Percentiles rank a stretch among this genome's conserved stretches.
Evolutionary conservation across 2,113 vertebrate species (phyloP).

Genomic region (Stegostoma tigrinum): DNA sequence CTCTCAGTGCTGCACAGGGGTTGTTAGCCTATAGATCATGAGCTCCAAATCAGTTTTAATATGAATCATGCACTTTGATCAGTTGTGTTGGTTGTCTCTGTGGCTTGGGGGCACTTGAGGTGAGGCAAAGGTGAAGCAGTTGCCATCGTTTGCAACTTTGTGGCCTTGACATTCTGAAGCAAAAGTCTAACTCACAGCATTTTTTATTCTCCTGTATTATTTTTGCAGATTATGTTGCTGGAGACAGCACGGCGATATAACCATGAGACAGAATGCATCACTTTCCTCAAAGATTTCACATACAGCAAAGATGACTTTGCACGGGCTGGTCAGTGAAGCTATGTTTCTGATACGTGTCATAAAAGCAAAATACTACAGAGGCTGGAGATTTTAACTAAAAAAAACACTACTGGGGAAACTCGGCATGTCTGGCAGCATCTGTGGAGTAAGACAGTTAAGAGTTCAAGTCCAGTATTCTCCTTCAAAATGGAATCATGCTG

Average conservation of each 20-base stretch:
- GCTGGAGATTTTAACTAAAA: too few relatives aligned
- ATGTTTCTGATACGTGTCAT: too few relatives aligned
- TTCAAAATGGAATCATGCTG: too few relatives aligned
- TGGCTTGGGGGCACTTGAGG: neutral
- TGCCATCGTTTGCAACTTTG: neutral
- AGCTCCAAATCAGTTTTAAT: neutral
- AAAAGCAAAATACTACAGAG: too few relatives aligned
- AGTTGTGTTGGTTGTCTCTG: neutral
- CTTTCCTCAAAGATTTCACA: conserved; percentile 61
- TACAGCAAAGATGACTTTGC: conserved; percentile 64
- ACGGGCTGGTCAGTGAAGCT: conserved; percentile 48
- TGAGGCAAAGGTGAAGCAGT: neutral
- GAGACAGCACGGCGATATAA: conserved; percentile 60
- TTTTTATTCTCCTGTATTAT: neutral
- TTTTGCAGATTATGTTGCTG: conserved; percentile 55
- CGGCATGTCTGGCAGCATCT: too few relatives aligned
- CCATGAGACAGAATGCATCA: conserved; percentile 58
- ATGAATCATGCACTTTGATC: neutral
- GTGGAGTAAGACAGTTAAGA: too few relatives aligned
- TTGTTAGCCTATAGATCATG: neutral
- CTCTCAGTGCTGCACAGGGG: neutral
- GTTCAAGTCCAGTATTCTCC: too few relatives aligned
- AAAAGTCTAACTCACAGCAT: neutral
- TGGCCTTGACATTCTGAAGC: neutral
- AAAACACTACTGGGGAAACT: too few relatives aligned